Evolutionary conservation across 2,113 vertebrate species (phyloP).

Genomic region (Raphicerus campestris): DNA sequence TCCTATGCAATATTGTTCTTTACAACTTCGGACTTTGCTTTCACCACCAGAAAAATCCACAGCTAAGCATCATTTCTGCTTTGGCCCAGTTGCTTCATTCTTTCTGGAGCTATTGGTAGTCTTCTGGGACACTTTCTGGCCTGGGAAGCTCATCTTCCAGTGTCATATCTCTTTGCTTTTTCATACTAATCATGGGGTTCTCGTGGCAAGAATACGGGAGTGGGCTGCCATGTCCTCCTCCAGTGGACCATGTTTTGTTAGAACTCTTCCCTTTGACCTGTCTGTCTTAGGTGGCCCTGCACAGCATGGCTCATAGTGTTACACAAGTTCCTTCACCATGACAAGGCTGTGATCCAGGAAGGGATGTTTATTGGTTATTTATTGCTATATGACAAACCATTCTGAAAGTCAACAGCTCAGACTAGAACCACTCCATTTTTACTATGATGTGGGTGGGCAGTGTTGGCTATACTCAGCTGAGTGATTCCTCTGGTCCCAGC

Average conservation of each 20-base stretch:
- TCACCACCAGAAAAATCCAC: not conserved
- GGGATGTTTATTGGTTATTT: not conserved
- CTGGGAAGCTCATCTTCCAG: not conserved
- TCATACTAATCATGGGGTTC: not conserved
- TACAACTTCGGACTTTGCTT: not conserved
- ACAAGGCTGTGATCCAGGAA: not conserved
- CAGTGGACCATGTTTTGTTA: not conserved
- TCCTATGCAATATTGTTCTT: not conserved
- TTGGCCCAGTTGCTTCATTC: not conserved
- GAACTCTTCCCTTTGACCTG: not conserved
- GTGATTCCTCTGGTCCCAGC: not conserved
- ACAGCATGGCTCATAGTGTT: not conserved
- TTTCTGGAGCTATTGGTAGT: not conserved
- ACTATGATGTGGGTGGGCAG: too few relatives aligned
- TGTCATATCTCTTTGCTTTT: not conserved
- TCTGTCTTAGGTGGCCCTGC: not conserved
- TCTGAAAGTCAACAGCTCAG: not conserved
- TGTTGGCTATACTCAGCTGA: not conserved
- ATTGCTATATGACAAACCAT: not conserved
- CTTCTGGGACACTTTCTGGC: not conserved
- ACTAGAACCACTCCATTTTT: not conserved
- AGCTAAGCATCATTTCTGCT: not conserved
- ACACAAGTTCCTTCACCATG: not conserved
- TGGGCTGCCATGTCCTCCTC: not conserved
- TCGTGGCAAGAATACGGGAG: fast-evolving